Conservation (phyloP, 1,140 invertebrate genomes). For the Drosophila carrolli region DNA sequence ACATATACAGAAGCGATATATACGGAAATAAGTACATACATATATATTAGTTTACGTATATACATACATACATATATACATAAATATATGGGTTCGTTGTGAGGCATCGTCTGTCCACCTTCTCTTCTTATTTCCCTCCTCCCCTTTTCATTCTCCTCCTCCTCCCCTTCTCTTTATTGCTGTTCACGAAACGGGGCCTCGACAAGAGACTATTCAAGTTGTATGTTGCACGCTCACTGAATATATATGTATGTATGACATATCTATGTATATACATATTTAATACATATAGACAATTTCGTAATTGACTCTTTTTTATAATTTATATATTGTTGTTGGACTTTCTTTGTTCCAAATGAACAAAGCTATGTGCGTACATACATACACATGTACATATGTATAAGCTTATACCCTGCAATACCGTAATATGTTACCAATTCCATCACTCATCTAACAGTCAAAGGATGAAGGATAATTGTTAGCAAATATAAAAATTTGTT, state of each 20-base stretch:
- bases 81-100: constrained; percentile 26
- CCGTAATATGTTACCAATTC: too few relatives aligned
- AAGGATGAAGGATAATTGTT: too few relatives aligned
- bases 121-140: not conserved
- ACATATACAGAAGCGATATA: not conserved
- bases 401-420: too few relatives aligned
- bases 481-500: too few relatives aligned
- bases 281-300: constrained; percentile 15
- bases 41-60: constrained; percentile 14
- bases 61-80: not conserved
- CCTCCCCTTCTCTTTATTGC: constrained; percentile 21
- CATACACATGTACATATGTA: not conserved
- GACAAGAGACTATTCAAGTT: constrained; percentile 75
- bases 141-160: not conserved
- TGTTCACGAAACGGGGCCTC: constrained; percentile 59
- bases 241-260: not conserved
- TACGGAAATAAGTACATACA: not conserved
- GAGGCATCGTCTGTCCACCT: constrained; percentile 24
- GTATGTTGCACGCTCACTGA: constrained; percentile 27
- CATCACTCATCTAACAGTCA: too few relatives aligned
- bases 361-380: not conserved
- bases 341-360: constrained; percentile 16
- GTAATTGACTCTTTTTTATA: constrained; percentile 28
- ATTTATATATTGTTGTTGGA: constrained; percentile 1
- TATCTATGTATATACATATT: not conserved